These are phyloP conservation scores for Bryconaethiops microstoma DNA, from an alignment of 2,797 vertebrate genomes.

Conservation along the genomic window DNA sequence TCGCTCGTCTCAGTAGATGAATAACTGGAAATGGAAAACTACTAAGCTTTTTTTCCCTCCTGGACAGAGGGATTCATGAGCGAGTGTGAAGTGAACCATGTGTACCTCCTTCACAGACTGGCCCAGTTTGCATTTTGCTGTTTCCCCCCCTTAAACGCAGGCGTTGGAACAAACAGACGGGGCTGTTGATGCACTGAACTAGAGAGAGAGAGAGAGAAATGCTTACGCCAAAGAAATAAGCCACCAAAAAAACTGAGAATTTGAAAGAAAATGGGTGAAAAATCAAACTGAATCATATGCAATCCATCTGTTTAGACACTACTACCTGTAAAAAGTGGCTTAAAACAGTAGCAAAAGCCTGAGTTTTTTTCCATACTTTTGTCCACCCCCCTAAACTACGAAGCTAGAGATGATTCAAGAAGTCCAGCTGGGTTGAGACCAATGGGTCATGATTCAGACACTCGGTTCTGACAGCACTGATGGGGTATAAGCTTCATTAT, in stretches of 20 bases:
- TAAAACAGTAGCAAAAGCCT: no score
- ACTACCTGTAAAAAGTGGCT: neutral
- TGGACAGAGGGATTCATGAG: slow-evolving; percentile 67
- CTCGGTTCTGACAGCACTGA: neutral
- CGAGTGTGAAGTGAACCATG: slow-evolving; percentile 76
- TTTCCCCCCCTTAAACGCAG: slow-evolving; percentile 70
- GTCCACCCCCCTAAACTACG: neutral
- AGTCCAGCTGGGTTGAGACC: no score
- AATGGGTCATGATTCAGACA: neutral
- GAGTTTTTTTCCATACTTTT: neutral
- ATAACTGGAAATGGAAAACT: slow-evolving; percentile 73
- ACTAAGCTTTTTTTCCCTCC: slow-evolving; percentile 69
- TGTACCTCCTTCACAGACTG: slow-evolving; percentile 77
- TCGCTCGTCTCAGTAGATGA: slow-evolving; percentile 55
- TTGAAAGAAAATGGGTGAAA: no score
- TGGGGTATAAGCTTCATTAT: neutral
- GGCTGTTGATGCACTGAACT: slow-evolving; percentile 71
- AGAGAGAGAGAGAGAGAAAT: neutral
- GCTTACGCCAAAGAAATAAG: slow-evolving; percentile 37
- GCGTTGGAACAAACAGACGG: slow-evolving; percentile 78
- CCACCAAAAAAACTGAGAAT: neutral
- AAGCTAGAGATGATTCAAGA: no score
- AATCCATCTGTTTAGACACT: no score
- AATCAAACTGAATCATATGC: no score
- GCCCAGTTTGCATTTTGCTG: slow-evolving; percentile 70